These are phyloP conservation scores for Sander lucioperca DNA, from an alignment of 2,113 vertebrate genomes.

Conservation along the genomic window DNA sequence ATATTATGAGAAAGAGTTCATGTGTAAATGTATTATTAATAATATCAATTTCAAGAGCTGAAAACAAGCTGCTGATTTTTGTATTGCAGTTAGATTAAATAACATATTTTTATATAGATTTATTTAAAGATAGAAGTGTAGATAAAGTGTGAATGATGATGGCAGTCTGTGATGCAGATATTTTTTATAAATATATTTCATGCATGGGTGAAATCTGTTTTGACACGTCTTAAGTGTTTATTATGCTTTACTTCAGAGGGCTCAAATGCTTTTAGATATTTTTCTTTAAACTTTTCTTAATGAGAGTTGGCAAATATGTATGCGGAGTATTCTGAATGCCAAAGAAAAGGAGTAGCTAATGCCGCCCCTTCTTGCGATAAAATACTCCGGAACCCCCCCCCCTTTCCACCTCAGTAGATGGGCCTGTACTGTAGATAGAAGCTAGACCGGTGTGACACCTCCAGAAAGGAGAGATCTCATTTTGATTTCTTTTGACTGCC, in stretches of 20 bases:
- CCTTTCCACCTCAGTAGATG: conserved; percentile 70
- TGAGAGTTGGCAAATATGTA: conserved; percentile 99
- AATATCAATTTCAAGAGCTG: conserved; percentile 12
- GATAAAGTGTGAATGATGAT: conserved; percentile 17
- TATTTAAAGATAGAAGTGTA: neutral
- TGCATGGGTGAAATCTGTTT: conserved; percentile 34
- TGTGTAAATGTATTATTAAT: neutral
- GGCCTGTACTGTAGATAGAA: conserved; percentile 82
- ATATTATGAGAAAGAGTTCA: neutral
- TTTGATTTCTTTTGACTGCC: conserved; percentile 86
- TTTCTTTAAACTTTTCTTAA: conserved; percentile 78
- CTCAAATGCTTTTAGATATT: conserved; percentile 79
- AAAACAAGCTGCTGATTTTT: conserved; percentile 19
- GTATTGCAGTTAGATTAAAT: neutral
- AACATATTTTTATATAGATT: neutral
- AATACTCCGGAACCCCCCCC: conserved; percentile 87
- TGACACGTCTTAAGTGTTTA: conserved; percentile 19
- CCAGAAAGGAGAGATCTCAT: conserved; percentile 87
- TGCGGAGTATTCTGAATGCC: conserved; percentile 95
- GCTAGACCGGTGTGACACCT: conserved; percentile 75
- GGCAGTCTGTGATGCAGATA: conserved; percentile 15
- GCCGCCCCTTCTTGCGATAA: conserved; percentile 90
- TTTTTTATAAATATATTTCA: conserved; percentile 2
- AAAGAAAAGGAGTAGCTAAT: conserved; percentile 92
- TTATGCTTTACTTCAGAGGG: conserved; percentile 86